These are phyloP conservation scores for Buphagus erythrorhynchus DNA, from an alignment of 2,797 vertebrate genomes.

Conservation along the genomic window DNA sequence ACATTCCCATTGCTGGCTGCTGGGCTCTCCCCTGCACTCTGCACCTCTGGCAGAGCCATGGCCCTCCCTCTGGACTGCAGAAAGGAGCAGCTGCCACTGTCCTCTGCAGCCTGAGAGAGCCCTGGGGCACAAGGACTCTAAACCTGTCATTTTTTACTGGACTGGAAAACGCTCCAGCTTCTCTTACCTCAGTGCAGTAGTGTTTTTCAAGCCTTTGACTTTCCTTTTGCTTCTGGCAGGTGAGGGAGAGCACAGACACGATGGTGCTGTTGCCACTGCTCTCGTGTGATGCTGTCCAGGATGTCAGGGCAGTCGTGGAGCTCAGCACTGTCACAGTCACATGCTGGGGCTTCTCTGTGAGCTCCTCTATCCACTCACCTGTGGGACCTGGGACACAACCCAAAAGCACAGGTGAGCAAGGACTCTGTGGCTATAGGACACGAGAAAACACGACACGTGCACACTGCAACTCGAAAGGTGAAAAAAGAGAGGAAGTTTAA, in stretches of 20 bases:
- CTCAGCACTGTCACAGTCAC: conserved; percentile 85
- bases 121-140: accelerated
- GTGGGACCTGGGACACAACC: conserved; percentile 73
- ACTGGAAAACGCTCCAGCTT: background rate
- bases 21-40: background rate
- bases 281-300: conserved; percentile 83
- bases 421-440: too few relatives aligned
- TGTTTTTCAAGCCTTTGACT: conserved; percentile 91
- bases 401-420: background rate
- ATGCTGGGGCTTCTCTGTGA: conserved; percentile 85
- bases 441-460: too few relatives aligned
- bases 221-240: conserved; percentile 89
- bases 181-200: conserved; percentile 88
- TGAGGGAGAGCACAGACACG: conserved; percentile 90
- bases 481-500: too few relatives aligned
- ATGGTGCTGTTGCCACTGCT: conserved; percentile 82
- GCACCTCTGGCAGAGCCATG: background rate
- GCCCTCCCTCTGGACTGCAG: background rate
- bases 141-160: background rate
- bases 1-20: background rate
- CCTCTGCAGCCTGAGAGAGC: background rate
- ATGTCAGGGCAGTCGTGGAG: conserved; percentile 85
- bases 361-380: conserved; percentile 89
- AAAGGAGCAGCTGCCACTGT: background rate
- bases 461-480: too few relatives aligned